Percentiles rank a stretch among this genome's conserved stretches.
Conservation (phyloP, 2,888 invertebrate species). For the Stenolophus ochropezus region DNA sequence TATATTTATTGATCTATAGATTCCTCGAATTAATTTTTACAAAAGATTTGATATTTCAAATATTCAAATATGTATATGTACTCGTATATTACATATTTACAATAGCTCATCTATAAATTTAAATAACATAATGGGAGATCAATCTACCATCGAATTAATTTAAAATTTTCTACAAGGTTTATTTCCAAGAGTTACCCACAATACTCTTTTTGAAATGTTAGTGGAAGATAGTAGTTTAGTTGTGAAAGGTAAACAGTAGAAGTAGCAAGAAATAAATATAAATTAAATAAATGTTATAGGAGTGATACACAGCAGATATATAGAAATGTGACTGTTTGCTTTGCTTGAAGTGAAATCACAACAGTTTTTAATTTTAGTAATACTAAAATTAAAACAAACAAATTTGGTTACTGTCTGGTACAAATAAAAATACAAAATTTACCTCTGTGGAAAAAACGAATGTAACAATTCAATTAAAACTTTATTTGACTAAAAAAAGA, state of each 20-base stretch:
- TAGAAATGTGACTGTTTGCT: not conserved
- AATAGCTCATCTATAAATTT: too few species aligned
- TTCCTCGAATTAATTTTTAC: too few species aligned
- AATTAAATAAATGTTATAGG: not conserved
- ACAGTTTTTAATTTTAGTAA: conserved; percentile 2
- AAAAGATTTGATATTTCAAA: too few species aligned
- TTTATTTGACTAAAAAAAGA: conserved; percentile 36
- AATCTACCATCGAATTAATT: too few species aligned
- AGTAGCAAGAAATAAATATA: not conserved
- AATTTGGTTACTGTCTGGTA: not conserved
- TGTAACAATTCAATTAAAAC: conserved; percentile 41
- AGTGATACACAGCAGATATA: not conserved
- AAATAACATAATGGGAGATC: too few species aligned
- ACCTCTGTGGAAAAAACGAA: not conserved
- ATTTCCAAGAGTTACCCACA: too few species aligned
- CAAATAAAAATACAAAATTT: conserved; percentile 17
- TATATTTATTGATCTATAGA: too few species aligned
- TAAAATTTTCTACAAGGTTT: too few species aligned
- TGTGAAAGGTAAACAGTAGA: not conserved
- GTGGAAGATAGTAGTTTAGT: too few species aligned
- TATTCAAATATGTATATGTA: too few species aligned
- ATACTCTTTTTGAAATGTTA: too few species aligned
- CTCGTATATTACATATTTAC: too few species aligned
- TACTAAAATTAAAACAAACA: conserved; percentile 27
- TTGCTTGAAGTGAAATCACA: not conserved